These are phyloP conservation scores for Diadegma fenestrale DNA, from an alignment of 2,888 invertebrate species.

Conservation along the genomic window DNA sequence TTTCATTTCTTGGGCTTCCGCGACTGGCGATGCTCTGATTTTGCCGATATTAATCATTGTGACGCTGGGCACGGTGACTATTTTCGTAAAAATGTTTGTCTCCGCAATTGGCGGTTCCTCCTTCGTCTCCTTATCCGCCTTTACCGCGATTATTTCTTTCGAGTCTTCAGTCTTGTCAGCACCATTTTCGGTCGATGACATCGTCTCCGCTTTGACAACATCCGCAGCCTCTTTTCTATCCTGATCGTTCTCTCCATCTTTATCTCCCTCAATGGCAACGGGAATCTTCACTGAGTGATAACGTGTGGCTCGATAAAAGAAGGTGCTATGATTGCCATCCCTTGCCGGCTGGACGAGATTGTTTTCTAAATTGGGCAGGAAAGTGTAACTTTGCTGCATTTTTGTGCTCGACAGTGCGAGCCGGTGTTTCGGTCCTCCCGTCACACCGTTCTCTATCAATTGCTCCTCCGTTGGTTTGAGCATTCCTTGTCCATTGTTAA, in stretches of 20 bases:
- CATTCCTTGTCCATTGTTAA: no score
- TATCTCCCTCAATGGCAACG: background rate
- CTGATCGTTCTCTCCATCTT: conserved; percentile 15
- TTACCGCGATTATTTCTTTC: conserved; percentile 5
- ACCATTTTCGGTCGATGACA: background rate
- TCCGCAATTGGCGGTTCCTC: conserved; percentile 49
- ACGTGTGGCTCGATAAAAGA: no score
- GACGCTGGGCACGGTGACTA: conserved; percentile 35
- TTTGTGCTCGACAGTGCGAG: no score
- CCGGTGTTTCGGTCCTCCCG: no score
- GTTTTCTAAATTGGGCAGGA: no score
- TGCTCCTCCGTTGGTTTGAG: no score
- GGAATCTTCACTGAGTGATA: conserved; percentile 26
- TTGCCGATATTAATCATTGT: conserved; percentile 49
- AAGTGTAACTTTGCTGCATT: no score
- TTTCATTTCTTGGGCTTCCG: conserved; percentile 69
- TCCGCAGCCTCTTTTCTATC: background rate
- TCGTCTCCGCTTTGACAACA: background rate
- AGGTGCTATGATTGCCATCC: no score
- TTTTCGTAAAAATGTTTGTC: conserved; percentile 53
- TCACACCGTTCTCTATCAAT: no score
- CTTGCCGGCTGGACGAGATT: no score
- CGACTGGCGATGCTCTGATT: conserved; percentile 30
- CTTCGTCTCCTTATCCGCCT: conserved; percentile 42
- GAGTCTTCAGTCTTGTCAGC: conserved; percentile 26